Percentiles rank a stretch among this genome's conserved stretches.
Evolutionary conservation across 2,113 vertebrate species (phyloP).

Genomic region (Lampris incognitus): DNA sequence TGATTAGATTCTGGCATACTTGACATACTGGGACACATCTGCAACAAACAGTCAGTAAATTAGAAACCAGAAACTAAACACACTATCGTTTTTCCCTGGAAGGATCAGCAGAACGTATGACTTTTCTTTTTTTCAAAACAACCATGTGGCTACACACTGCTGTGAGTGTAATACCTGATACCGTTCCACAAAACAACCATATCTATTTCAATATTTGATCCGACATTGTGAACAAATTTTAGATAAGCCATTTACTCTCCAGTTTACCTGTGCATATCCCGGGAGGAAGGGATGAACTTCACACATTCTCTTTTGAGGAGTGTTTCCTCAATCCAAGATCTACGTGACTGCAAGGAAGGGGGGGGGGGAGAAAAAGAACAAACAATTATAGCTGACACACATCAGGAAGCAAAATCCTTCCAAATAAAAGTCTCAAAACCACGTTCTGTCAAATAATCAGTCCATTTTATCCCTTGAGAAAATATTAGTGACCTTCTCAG

Average conservation of each 20-base stretch:
- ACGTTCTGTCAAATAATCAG: conserved; percentile 2
- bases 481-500: conserved; percentile 52
- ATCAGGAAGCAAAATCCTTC: not conserved
- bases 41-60: conserved; percentile 67
- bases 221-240: too few relatives aligned
- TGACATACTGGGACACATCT: conserved; percentile 92
- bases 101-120: conserved; percentile 42
- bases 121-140: conserved; percentile 35
- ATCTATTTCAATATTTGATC: too few relatives aligned
- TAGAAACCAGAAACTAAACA: conserved; percentile 33
- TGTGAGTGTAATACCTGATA: conserved; percentile 9
- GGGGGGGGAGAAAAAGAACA: not conserved
- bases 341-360: conserved; percentile 82
- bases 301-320: conserved; percentile 93
- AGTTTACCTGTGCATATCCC: conserved; percentile 81
- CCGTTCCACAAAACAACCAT: not conserved
- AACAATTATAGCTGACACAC: conserved; percentile 29
- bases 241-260: too few relatives aligned
- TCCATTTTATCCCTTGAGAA: not conserved
- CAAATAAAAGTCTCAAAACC: not conserved
- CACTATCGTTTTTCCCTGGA: conserved; percentile 52
- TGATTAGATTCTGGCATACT: conserved; percentile 93
- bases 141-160: conserved; percentile 19
- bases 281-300: conserved; percentile 88
- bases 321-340: conserved; percentile 92